Evolutionary conservation across 2,797 vertebrate genomes (phyloP).

Genomic region (Uromys caudimaculatus): DNA sequence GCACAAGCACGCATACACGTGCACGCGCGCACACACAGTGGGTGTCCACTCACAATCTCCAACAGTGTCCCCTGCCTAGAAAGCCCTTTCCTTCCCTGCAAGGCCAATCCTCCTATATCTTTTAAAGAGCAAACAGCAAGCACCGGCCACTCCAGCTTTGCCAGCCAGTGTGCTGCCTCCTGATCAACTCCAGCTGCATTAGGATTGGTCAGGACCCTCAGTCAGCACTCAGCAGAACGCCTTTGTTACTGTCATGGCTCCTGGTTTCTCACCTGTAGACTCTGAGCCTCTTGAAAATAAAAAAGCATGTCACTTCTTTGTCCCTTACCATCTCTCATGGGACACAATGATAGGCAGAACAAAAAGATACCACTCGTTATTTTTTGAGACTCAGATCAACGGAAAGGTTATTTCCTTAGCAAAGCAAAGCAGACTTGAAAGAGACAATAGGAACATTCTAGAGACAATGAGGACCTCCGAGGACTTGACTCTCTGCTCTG

Average conservation of each 20-base stretch:
- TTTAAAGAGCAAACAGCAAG: not conserved
- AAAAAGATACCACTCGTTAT: slow-evolving; percentile 49
- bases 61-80: not conserved
- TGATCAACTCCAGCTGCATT: not conserved
- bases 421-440: slow-evolving; percentile 56
- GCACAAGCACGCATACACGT: too few species aligned
- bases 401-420: slow-evolving; percentile 61
- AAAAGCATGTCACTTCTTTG: not conserved
- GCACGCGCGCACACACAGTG: not conserved
- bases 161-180: not conserved
- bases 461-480: slow-evolving; percentile 32
- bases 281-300: not conserved
- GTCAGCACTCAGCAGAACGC: not conserved
- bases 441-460: slow-evolving; percentile 60
- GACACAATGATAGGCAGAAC: not conserved
- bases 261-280: not conserved
- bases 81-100: not conserved
- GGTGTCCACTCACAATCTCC: not conserved
- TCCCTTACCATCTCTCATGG: not conserved
- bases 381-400: slow-evolving; percentile 27
- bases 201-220: not conserved
- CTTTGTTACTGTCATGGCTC: not conserved
- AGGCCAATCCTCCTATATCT: not conserved
- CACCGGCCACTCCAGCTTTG: not conserved
- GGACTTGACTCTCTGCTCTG: slow-evolving; percentile 50